Evolutionary conservation across 2,113 vertebrate genomes (phyloP).

Genomic region (Benthochromis sp.): DNA sequence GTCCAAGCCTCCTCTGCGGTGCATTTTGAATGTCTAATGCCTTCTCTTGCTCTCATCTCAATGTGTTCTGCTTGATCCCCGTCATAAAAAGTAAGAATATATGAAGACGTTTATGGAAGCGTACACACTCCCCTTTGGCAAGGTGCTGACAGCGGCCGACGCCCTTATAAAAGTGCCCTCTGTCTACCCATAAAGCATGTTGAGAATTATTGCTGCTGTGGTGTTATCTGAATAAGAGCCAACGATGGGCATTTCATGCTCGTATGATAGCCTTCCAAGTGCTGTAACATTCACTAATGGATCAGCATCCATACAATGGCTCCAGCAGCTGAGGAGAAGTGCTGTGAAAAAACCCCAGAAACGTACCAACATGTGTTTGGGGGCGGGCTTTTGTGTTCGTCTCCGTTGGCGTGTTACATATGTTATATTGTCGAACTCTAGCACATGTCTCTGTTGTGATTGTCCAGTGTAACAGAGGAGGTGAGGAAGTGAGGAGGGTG

Average conservation of each 20-base stretch:
- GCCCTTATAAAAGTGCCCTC: slow-evolving; percentile 51
- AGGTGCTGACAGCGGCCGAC: slow-evolving; percentile 2
- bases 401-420: background rate
- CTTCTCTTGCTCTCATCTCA: slow-evolving; percentile 32
- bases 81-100: slow-evolving; percentile 54
- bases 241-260: slow-evolving; percentile 15
- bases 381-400: background rate
- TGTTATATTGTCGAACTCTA: background rate
- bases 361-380: background rate
- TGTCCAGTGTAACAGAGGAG: background rate
- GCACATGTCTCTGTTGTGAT: background rate
- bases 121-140: slow-evolving; percentile 47
- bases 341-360: accelerated
- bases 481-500: background rate
- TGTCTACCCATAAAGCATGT: slow-evolving; percentile 40
- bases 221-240: slow-evolving; percentile 32
- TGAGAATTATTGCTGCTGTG: slow-evolving; percentile 45
- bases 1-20: background rate
- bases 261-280: slow-evolving; percentile 22
- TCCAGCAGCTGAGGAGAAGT: background rate
- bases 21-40: background rate
- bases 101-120: slow-evolving; percentile 55
- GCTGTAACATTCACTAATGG: slow-evolving; percentile 28
- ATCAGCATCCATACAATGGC: background rate
- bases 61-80: slow-evolving; percentile 70